Conservation (phyloP, 1,140 invertebrate species). For the Steinernema khuongi region DNA sequence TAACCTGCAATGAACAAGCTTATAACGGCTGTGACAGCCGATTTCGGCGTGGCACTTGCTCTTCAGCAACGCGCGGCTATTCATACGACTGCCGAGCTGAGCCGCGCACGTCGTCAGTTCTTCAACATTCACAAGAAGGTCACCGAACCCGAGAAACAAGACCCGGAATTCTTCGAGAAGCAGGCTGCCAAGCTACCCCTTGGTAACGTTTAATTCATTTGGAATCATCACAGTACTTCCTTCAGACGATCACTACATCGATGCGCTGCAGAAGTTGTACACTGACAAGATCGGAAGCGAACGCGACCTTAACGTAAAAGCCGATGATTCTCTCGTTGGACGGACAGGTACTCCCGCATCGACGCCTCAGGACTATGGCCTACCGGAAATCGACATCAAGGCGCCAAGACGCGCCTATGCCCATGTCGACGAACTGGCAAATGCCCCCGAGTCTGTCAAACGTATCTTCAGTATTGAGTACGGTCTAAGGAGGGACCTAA, state of each 20-base stretch:
- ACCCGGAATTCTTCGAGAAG: slow-evolving; percentile 56
- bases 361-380: slow-evolving; percentile 41
- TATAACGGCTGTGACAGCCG: not conserved
- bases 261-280: slow-evolving; percentile 46
- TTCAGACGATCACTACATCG: slow-evolving; percentile 56
- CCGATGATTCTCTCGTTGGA: slow-evolving; percentile 47
- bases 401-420: slow-evolving; percentile 45
- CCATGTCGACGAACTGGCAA: slow-evolving; percentile 43
- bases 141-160: slow-evolving; percentile 52
- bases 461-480: slow-evolving; percentile 54
- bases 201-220: slow-evolving; percentile 35
- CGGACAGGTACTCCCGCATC: not conserved
- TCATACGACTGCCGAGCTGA: slow-evolving; percentile 15
- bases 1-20: slow-evolving; percentile 1
- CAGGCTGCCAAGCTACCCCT: slow-evolving; percentile 47
- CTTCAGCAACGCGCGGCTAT: slow-evolving; percentile 18
- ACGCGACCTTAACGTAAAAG: slow-evolving; percentile 52
- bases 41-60: not conserved
- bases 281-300: slow-evolving; percentile 53
- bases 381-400: slow-evolving; percentile 44
- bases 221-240: slow-evolving; percentile 1
- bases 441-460: slow-evolving; percentile 53
- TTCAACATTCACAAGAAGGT: slow-evolving; percentile 55
- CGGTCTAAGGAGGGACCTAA: slow-evolving; percentile 46
- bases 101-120: slow-evolving; percentile 35